Conservation (phyloP, 2,797 vertebrate genomes). For the Girardinus metallicus region DNA sequence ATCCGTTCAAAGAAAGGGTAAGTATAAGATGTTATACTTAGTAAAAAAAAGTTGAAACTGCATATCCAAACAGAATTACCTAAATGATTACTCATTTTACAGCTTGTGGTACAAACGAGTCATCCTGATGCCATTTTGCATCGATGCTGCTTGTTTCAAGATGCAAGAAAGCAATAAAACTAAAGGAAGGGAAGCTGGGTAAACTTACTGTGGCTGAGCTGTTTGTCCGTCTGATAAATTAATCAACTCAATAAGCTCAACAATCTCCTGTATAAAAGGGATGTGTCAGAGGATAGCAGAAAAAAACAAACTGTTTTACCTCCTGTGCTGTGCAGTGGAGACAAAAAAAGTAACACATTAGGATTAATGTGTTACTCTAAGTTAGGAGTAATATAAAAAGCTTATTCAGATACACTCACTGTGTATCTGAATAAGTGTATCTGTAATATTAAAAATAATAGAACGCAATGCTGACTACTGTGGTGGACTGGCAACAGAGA, state of each 20-base stretch:
- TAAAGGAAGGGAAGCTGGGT: not conserved
- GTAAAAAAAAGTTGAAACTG: not conserved
- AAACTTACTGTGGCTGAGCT: not conserved
- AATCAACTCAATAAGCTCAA: not conserved
- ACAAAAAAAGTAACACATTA: not conserved
- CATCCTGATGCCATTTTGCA: not conserved
- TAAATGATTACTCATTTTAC: not conserved
- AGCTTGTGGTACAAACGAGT: not conserved
- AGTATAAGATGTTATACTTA: not conserved
- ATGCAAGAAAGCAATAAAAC: not conserved
- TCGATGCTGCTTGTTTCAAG: not conserved
- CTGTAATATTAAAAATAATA: conserved; percentile 1
- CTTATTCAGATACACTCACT: too few species aligned
- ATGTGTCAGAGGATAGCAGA: not conserved
- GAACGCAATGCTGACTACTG: not conserved
- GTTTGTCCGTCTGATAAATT: not conserved
- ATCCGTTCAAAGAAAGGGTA: not conserved
- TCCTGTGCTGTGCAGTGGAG: not conserved
- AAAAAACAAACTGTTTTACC: not conserved
- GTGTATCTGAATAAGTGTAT: too few species aligned
- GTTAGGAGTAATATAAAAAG: too few species aligned
- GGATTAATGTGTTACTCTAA: too few species aligned
- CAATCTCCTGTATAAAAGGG: not conserved
- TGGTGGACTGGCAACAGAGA: not conserved
- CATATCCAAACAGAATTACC: not conserved